Conservation (phyloP, 2,888 invertebrate species). For the Drosophila neotestacea region DNA sequence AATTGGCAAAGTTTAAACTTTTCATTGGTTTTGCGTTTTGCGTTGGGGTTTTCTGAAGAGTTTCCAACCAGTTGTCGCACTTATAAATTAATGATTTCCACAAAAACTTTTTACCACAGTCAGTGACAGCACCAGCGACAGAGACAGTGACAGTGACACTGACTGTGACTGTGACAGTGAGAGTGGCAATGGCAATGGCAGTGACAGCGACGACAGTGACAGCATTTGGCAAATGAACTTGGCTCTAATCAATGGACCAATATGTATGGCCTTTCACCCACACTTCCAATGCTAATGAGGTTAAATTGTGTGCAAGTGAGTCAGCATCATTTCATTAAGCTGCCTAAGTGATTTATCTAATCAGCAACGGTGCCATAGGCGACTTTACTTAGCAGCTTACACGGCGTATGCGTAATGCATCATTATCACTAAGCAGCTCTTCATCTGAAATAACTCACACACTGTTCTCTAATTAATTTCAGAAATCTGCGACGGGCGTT, state of each 20-base stretch:
- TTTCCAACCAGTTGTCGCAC: constrained; percentile 41
- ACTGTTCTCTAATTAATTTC: constrained; percentile 58
- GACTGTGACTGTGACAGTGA: constrained; percentile 21
- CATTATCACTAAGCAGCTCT: constrained; percentile 45
- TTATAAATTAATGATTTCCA: constrained; percentile 76
- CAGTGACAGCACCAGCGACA: constrained; percentile 37
- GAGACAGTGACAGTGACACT: constrained; percentile 14
- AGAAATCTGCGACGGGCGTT: constrained; percentile 52
- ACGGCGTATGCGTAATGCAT: constrained; percentile 52
- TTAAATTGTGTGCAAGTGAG: constrained; percentile 48
- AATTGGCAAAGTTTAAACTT: constrained; percentile 75
- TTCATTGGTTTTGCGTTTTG: constrained; percentile 51
- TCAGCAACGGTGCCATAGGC: constrained; percentile 24
- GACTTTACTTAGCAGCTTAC: constrained; percentile 23
- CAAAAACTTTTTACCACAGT: constrained; percentile 43
- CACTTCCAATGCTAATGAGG: constrained; percentile 46
- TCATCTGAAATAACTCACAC: constrained; percentile 1
- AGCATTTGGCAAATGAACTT: constrained; percentile 32
- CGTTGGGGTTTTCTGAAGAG: constrained; percentile 12
- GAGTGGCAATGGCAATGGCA: constrained; percentile 2
- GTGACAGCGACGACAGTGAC: neutral
- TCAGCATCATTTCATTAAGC: constrained; percentile 48
- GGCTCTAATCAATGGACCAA: constrained; percentile 53
- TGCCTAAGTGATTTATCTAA: constrained; percentile 53
- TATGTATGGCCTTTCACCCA: constrained; percentile 10